These are phyloP conservation scores for Sebastes hopkinsi DNA, from an alignment of 2,797 vertebrate species.

Conservation along the genomic window DNA sequence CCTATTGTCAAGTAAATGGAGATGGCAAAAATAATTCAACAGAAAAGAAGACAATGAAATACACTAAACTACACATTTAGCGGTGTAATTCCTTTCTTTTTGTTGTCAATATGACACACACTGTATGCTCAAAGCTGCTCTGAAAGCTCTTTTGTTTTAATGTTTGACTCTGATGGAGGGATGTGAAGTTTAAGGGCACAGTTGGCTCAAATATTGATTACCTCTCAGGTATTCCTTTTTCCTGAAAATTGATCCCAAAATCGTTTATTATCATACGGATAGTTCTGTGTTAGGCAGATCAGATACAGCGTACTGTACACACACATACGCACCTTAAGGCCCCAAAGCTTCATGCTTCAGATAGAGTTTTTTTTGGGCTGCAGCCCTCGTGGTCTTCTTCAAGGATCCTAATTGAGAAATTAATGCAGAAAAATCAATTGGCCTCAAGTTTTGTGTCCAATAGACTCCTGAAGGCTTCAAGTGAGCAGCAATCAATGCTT, in stretches of 20 bases:
- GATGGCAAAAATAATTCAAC: not conserved
- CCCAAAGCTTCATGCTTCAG: slow-evolving; percentile 54
- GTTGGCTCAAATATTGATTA: slow-evolving; percentile 72
- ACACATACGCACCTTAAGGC: slow-evolving; percentile 38
- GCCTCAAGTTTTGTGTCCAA: slow-evolving; percentile 78
- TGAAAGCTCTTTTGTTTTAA: slow-evolving; percentile 64
- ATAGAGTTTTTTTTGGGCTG: slow-evolving; percentile 48
- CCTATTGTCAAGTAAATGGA: not conserved
- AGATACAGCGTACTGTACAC: slow-evolving; percentile 12
- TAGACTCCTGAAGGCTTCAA: slow-evolving; percentile 76
- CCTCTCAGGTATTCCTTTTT: slow-evolving; percentile 70
- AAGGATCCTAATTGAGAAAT: slow-evolving; percentile 83
- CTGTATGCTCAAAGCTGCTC: slow-evolving; percentile 56
- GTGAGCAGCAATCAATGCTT: slow-evolving; percentile 77
- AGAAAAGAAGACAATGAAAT: slow-evolving; percentile 15
- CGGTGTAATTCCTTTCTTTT: slow-evolving; percentile 44
- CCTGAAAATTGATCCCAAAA: slow-evolving; percentile 72
- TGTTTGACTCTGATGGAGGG: slow-evolving; percentile 46
- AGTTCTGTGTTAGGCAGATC: slow-evolving; percentile 66
- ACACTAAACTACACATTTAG: slow-evolving; percentile 24
- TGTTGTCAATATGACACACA: slow-evolving; percentile 52
- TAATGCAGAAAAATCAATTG: slow-evolving; percentile 84
- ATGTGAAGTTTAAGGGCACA: slow-evolving; percentile 68
- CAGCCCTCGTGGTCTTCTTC: slow-evolving; percentile 66
- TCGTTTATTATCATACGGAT: slow-evolving; percentile 64